phyloP scores from a whole-genome alignment of 2,888 invertebrate genomes.

The Ophonus ardosiacus region DNA sequence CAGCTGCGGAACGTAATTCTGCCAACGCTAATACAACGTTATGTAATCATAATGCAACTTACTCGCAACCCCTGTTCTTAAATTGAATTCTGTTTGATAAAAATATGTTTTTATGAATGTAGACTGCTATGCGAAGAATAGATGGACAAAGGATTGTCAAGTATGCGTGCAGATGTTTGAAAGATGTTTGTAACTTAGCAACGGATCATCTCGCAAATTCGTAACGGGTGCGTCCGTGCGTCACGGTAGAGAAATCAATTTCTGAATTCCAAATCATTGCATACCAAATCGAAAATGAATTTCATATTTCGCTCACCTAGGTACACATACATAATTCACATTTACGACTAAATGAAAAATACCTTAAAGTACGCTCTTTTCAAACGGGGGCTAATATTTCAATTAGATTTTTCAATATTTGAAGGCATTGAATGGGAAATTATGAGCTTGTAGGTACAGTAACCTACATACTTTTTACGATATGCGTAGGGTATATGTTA shows the following conservation, averaged over 20 bases:
- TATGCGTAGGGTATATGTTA: not conserved
- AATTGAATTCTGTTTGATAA: constrained; percentile 27
- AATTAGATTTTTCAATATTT: not conserved
- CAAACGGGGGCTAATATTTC: not conserved
- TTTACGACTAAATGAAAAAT: constrained; percentile 1
- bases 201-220: constrained; percentile 39
- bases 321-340: constrained; percentile 14
- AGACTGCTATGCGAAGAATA: constrained; percentile 22
- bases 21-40: constrained; percentile 24
- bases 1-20: constrained; percentile 37
- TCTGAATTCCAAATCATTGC: constrained; percentile 41
- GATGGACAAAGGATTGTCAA: constrained; percentile 52
- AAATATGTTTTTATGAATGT: constrained; percentile 5
- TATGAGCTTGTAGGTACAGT: not conserved
- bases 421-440: not conserved
- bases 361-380: not conserved
- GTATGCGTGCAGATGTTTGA: constrained; percentile 45
- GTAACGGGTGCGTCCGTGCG: constrained; percentile 40
- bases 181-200: constrained; percentile 47
- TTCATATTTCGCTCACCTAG: constrained; percentile 13
- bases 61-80: constrained; percentile 20
- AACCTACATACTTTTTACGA: not conserved
- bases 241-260: constrained; percentile 40
- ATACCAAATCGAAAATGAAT: constrained; percentile 43
- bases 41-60: constrained; percentile 29